These are phyloP conservation scores for Xenopus borealis DNA, from an alignment of 2,113 vertebrate species.

Conservation along the genomic window DNA sequence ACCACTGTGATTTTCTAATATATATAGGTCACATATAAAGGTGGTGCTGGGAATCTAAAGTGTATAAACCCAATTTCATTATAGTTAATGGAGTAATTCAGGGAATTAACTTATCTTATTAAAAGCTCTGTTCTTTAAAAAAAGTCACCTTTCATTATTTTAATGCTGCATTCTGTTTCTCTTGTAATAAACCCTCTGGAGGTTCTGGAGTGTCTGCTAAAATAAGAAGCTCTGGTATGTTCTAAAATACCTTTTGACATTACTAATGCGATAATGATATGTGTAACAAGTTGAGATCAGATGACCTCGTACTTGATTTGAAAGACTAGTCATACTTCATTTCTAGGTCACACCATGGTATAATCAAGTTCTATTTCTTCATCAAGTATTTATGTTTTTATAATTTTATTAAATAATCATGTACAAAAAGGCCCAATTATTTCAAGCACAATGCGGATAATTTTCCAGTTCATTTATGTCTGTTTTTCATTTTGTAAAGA, in stretches of 20 bases:
- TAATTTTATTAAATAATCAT: constrained; percentile 45
- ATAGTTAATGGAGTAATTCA: constrained; percentile 38
- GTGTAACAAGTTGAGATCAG: constrained; percentile 38
- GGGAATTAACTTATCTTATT: constrained; percentile 24
- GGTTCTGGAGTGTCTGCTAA: constrained; percentile 11
- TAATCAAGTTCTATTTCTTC: constrained; percentile 34
- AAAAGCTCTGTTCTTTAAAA: constrained; percentile 34
- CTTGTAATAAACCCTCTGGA: constrained; percentile 34
- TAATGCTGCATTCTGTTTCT: constrained; percentile 10
- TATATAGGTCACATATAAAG: constrained; percentile 25
- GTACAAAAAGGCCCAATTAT: constrained; percentile 33
- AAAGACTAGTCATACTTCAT: constrained; percentile 25
- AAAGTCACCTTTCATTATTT: constrained; percentile 34
- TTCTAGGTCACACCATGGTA: constrained; percentile 39
- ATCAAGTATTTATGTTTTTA: constrained; percentile 41
- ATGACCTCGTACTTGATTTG: background rate
- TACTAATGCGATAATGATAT: constrained; percentile 42
- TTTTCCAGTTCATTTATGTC: constrained; percentile 30
- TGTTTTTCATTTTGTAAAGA: constrained; percentile 23
- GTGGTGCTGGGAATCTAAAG: constrained; percentile 15
- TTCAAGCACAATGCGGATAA: constrained; percentile 30
- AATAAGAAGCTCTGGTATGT: constrained; percentile 7
- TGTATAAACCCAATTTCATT: constrained; percentile 24
- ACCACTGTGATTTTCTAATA: constrained; percentile 18
- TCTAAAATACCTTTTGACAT: constrained; percentile 40